Evolutionary conservation across 2,113 vertebrate species (phyloP), one percentile per base, ranked within the genome.

Genomic region (Tiliqua scincoides): DNA sequence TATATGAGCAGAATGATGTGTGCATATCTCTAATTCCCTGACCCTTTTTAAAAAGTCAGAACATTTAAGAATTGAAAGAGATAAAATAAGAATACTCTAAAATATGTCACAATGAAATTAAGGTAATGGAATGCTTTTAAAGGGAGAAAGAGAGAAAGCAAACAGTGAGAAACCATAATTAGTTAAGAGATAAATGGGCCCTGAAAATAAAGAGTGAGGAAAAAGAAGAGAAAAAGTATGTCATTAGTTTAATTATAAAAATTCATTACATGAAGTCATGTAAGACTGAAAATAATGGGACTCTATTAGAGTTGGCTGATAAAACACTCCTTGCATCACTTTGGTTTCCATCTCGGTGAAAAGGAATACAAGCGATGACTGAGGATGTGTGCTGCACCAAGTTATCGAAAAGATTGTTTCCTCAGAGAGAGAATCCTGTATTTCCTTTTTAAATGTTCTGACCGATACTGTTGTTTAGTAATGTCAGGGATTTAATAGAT

Each of bases 401-500:
- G 87, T 83, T 94, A 21, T 87, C 94, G 82, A 72, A 93, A 95
- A 94, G 92, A 84, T 92, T 85, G 52, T 93, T 95, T 94, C 89
- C 91, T 90, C 6, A 54, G 4, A 79, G 80, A 89, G 77, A 93
- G 65, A 87, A 90, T 85, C 88, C 80, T 84, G 7, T 92, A 87
- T 74, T 89, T 71, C 71, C 8, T 20, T 40, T 88, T 77, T 1
- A 91, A 94, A 88, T 89, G 83, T 94, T 91, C 84, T 89, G 85
- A 95, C 87, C 79, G 75, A 87, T 62, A 82, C 70, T 91, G 68
- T 90, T 82, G 67, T 89, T 88, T 93, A 91, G 86, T 91, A 92
- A 89, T 94, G 93, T 94, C 90, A 90, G 70, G 90, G 82, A 91
- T 89, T 92, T 95, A 96, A 95, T 93, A 91, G 91, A 96, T 70